Evolutionary conservation across 2,888 invertebrate genomes (phyloP), one percentile per base, ranked within the genome.

Genomic region (Lordiphosa andalusiaca): DNA sequence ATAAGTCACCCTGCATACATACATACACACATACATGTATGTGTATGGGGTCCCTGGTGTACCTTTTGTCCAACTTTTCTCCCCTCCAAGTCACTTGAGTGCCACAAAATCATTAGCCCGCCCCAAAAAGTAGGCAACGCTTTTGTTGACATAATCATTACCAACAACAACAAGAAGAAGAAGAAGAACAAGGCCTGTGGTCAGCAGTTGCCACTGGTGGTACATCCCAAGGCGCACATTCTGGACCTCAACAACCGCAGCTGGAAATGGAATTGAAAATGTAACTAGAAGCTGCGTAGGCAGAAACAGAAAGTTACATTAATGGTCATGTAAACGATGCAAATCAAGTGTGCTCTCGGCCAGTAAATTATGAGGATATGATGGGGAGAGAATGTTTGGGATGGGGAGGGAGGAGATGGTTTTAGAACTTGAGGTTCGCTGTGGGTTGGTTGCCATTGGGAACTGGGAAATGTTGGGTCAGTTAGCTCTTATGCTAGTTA

Each of bases 291-390:
- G 72, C 83, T 67, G 55, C 76, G 76, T 69, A 60, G 59, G 73
- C 77, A 82, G 30, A 30, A 30, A 30, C 30, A 30, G 3, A 80
- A 75, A 82, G 76, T 75, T 69, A 75, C 69, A 73, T 80, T 80
- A 83, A 80, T 77, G 83, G 69, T 54, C 77, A 78, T 74, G 76
- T 72, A 67, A 73, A 60, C 71, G 74, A 67, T 55, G 65, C 68
- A 68, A 68, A 70, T 78, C 73, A 77, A 77, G 77, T 77, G 83
- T 77, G 80, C 83, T 67, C 83, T 67, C 71, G 47, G 69, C 73
- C 71, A 77, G 78, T 80, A 78, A 74, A 38, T 9, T 13, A 37
- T 13, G 25, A 2, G 25, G 25, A 6, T 6, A 25, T 2, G 25
- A 2, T 6, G 6, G 25, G 25, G 6, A 6, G 6, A 6, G 6